These are phyloP conservation scores for Maconellicoccus hirsutus DNA, from an alignment of 1,140 invertebrate species.

Conservation along the genomic window DNA sequence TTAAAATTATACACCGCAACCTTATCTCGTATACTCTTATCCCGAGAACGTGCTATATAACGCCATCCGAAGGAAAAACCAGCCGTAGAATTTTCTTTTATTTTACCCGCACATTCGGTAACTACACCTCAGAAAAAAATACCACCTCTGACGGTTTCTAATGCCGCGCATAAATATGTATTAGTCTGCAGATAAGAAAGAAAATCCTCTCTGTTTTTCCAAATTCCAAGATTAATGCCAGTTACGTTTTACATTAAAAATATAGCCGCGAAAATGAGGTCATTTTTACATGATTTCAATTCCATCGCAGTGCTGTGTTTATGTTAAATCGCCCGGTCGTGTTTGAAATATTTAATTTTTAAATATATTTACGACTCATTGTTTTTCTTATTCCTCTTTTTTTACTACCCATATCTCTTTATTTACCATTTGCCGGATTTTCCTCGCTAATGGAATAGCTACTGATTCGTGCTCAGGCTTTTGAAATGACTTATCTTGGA, in stretches of 20 bases:
- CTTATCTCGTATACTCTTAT: background rate
- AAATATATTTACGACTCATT: background rate
- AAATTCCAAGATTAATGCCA: constrained; percentile 4
- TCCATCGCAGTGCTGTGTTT: background rate
- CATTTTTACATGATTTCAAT: constrained; percentile 5
- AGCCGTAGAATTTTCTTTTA: no score
- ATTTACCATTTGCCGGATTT: no score
- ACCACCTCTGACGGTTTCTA: background rate
- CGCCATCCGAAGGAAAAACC: no score
- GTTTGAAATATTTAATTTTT: constrained; percentile 6
- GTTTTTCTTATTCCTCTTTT: background rate
- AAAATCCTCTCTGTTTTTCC: background rate
- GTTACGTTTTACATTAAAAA: constrained; percentile 1
- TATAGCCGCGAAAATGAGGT: background rate
- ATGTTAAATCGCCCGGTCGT: background rate
- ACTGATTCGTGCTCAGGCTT: no score
- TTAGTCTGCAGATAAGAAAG: background rate
- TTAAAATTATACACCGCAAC: background rate
- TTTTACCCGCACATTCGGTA: background rate
- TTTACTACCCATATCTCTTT: background rate
- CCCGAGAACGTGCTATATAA: no score
- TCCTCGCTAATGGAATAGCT: no score
- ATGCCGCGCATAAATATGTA: background rate
- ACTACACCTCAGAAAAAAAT: background rate
- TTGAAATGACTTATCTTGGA: no score